These are phyloP conservation scores for Aphaenogaster floridana DNA, from an alignment of 1,140 invertebrate genomes.

Conservation along the genomic window DNA sequence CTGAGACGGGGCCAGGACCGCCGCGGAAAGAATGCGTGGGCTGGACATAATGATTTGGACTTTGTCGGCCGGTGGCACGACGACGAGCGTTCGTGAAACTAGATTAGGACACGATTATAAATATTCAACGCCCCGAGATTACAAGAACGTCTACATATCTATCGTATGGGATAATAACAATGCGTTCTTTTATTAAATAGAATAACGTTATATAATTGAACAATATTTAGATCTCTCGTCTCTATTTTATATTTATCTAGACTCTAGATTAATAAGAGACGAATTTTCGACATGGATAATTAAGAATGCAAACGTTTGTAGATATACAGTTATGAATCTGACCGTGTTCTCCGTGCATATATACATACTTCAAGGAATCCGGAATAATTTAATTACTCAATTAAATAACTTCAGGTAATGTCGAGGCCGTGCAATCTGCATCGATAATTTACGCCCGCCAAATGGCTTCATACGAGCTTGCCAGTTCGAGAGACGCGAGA, in stretches of 20 bases:
- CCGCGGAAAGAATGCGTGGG: conserved; percentile 83
- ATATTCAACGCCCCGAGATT: conserved; percentile 61
- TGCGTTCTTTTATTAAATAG: background rate
- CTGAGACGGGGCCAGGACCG: conserved; percentile 72
- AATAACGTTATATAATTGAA: background rate
- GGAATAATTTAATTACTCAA: conserved; percentile 48
- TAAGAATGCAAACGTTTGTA: background rate
- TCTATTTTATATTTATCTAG: background rate
- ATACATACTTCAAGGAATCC: background rate
- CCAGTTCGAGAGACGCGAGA: conserved; percentile 23
- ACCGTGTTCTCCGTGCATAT: background rate
- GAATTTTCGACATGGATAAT: background rate
- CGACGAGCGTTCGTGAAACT: conserved; percentile 66
- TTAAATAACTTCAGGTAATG: conserved; percentile 39
- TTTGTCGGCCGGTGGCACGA: conserved; percentile 78
- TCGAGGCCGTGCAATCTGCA: background rate
- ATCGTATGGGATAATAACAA: background rate
- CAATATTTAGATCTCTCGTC: conserved; percentile 35
- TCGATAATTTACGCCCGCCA: conserved; percentile 42
- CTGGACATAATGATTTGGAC: conserved; percentile 83
- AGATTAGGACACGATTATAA: conserved; percentile 68
- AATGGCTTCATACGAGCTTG: conserved; percentile 35
- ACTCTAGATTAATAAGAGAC: background rate
- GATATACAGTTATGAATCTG: conserved; percentile 1
- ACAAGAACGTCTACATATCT: background rate